Evolutionary conservation across 1,140 invertebrate genomes (phyloP).

Genomic region (Lysiphlebus fabarum): DNA sequence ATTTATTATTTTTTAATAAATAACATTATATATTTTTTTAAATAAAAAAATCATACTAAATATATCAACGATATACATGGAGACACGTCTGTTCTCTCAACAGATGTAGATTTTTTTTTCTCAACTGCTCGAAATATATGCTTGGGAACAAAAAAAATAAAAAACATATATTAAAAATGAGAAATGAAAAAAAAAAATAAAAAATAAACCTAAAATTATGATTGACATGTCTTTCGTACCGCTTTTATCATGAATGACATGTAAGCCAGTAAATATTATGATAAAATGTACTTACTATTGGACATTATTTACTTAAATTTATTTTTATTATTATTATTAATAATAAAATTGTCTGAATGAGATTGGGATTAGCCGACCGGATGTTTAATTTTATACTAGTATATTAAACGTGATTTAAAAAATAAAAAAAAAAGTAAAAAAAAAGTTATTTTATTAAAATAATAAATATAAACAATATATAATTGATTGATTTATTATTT

Average conservation of each 20-base stretch:
- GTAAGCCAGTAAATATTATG: constrained; percentile 16
- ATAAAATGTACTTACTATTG: constrained; percentile 14
- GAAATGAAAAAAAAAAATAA: background rate
- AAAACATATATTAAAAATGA: background rate
- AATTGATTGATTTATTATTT: too few species aligned
- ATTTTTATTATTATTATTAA: background rate
- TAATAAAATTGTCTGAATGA: background rate
- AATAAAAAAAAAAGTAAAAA: too few species aligned
- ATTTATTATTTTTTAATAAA: background rate
- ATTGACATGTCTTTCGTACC: constrained; percentile 40
- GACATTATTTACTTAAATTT: constrained; percentile 12
- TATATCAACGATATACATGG: background rate
- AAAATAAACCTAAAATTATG: constrained; percentile 30
- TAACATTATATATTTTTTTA: background rate
- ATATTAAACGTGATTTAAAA: too few species aligned
- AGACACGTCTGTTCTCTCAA: background rate
- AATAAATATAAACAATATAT: too few species aligned
- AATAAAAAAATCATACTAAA: background rate
- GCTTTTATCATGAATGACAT: constrained; percentile 41
- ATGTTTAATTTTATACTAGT: too few species aligned
- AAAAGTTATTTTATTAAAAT: too few species aligned
- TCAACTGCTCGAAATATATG: too few species aligned
- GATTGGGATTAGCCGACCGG: too few species aligned
- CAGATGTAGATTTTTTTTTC: too few species aligned
- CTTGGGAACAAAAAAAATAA: constrained; percentile 5